Evolutionary conservation across 1,140 invertebrate species (phyloP).

Genomic region (Apolygus lucorum): DNA sequence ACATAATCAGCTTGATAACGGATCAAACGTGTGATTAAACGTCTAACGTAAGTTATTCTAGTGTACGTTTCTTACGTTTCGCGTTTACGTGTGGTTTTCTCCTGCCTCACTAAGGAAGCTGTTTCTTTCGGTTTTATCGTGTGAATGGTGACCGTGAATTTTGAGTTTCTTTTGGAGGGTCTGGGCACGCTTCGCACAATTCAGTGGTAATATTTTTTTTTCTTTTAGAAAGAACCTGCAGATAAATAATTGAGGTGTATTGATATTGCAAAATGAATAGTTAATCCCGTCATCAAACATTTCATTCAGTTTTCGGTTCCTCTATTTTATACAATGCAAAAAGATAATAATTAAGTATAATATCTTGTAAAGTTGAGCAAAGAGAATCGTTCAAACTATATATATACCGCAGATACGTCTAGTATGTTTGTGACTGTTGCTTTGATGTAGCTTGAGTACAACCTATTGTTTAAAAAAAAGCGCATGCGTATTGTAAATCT

Average conservation of each 20-base stretch:
- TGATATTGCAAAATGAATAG: no score
- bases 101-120: no score
- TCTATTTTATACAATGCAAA: slow-evolving; percentile 23
- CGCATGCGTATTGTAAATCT: slow-evolving; percentile 11
- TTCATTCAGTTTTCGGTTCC: slow-evolving; percentile 19
- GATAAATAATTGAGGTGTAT: no score
- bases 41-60: no score
- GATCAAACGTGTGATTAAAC: no score
- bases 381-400: slow-evolving; percentile 21
- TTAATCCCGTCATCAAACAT: no score
- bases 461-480: slow-evolving; percentile 22
- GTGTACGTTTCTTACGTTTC: no score
- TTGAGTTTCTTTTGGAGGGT: no score
- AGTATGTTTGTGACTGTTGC: slow-evolving; percentile 29
- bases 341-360: slow-evolving; percentile 28
- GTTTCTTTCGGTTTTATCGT: no score
- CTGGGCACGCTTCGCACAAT: slow-evolving; percentile 14
- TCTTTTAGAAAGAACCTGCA: background rate
- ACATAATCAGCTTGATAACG: no score
- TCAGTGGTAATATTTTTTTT: background rate
- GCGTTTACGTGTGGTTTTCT: no score
- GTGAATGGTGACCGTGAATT: no score
- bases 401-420: slow-evolving; percentile 18
- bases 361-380: slow-evolving; percentile 26
- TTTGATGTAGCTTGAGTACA: slow-evolving; percentile 28